phyloP scores from a whole-genome alignment of 2,888 invertebrate species.

The Polydrusus pterygomalis region DNA sequence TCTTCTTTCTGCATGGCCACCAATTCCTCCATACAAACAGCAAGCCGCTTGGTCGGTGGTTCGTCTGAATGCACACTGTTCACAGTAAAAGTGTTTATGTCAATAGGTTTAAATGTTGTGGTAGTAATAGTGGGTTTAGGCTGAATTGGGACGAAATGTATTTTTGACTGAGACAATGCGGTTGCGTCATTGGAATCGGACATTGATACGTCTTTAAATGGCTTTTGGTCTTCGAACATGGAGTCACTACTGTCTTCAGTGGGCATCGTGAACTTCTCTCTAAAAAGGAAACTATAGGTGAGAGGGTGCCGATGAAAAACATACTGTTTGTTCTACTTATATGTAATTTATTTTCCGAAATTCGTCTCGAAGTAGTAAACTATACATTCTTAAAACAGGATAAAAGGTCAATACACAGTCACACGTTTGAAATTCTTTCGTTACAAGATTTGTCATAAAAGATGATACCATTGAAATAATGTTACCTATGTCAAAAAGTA shows the following conservation, averaged over 20 bases:
- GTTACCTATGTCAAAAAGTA: too few species aligned
- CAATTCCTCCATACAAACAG: slow-evolving; percentile 60
- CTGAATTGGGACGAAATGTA: slow-evolving; percentile 59
- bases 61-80: slow-evolving; percentile 6
- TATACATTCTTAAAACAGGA: too few species aligned
- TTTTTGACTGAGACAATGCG: slow-evolving; percentile 34
- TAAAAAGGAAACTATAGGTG: slow-evolving; percentile 4
- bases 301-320: too few species aligned
- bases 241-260: slow-evolving; percentile 57
- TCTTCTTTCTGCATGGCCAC: slow-evolving; percentile 62
- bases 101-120: slow-evolving; percentile 29
- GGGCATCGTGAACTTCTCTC: slow-evolving; percentile 42
- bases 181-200: background rate
- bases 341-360: too few species aligned
- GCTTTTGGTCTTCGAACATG: slow-evolving; percentile 39
- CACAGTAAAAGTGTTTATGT: slow-evolving; percentile 25
- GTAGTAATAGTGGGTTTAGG: slow-evolving; percentile 47
- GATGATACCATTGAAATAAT: too few species aligned
- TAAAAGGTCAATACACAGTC: too few species aligned
- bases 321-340: too few species aligned
- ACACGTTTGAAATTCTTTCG: too few species aligned
- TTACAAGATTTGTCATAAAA: too few species aligned
- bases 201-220: background rate
- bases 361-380: too few species aligned
- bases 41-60: slow-evolving; percentile 44